Evolutionary conservation across 64 coral and sea anemone genomes (phyloP).

Genomic region (Pachyseris speciosa): DNA sequence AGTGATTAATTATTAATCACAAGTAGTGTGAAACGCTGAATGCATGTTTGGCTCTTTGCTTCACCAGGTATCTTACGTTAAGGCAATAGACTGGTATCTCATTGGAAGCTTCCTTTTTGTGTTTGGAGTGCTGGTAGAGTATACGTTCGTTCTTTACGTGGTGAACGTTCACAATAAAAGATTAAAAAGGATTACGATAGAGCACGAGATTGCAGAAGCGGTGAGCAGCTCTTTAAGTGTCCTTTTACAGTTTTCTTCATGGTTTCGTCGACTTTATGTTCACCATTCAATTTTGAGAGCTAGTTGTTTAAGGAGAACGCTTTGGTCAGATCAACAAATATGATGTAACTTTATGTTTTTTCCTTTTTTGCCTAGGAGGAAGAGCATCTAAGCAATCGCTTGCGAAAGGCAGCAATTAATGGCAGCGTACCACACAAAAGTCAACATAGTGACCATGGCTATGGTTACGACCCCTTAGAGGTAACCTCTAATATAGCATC

Average conservation of each 20-base stretch:
- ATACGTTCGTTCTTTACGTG: conserved; percentile 86
- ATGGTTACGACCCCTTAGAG: conserved; percentile 29
- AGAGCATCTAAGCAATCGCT: background rate
- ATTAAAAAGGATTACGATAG: conserved; percentile 41
- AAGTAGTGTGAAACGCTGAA: too few species aligned
- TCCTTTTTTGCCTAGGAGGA: background rate
- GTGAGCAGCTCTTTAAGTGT: background rate
- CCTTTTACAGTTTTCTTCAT: background rate
- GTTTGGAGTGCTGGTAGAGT: conserved; percentile 91
- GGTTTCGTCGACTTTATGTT: too few species aligned
- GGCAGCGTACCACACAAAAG: background rate
- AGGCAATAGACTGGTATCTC: conserved; percentile 98
- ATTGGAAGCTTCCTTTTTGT: conserved; percentile 99
- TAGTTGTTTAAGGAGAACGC: too few species aligned
- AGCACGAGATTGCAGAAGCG: conserved; percentile 32
- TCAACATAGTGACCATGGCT: background rate
- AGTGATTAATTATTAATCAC: too few species aligned
- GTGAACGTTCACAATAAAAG: conserved; percentile 78
- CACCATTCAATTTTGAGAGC: too few species aligned
- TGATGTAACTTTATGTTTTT: background rate
- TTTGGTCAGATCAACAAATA: background rate
- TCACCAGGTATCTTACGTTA: conserved; percentile 94
- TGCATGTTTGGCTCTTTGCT: background rate
- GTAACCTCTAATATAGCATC: background rate
- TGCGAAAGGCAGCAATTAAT: background rate